Base-by-base conservation (phyloP, 1,140 invertebrate species). In the Eriocheir sinensis region DNA sequence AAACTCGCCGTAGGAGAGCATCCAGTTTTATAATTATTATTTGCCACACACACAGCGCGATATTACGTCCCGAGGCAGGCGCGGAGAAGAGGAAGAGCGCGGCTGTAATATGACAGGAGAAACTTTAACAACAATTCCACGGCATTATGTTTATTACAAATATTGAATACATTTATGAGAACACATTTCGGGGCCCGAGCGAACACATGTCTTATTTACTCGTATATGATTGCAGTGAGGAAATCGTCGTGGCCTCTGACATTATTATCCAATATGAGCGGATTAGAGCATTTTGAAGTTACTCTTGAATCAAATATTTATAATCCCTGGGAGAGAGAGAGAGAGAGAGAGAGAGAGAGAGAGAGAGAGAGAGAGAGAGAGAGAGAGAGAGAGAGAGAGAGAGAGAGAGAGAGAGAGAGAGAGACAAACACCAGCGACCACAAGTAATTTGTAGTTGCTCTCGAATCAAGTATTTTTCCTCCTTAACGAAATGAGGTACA, bases 1-100 rank as follows among this genome's bases (percentile, higher is more conserved):
- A 72, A 72, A 72, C n/a, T 72, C 85, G 85, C 85, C n/a, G 41
- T 12, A 6, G 85, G 17, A 48, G 85, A 48, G 85, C 34, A 83
- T 32, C 9, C 27, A 2, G 2, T 38, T 88, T 38, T n/a, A n/a
- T 72, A n/a, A 72, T n/a, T 72, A n/a, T 72, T 72, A 72, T n/a
- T 72, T 72, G 60, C 60, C 60, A 21, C 60, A 72, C n/a, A n/a
- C n/a, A n/a, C n/a, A n/a, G n/a, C n/a, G n/a, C 60, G 27, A 72
- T 72, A 72, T 72, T 72, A 72, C 60, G 21, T 4, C 60, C 21
- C 60, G 12, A n/a, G 60, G 60, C 27, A n/a, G 0, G 9, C 60
- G 27, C 6, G 0, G 38, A 21, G 38, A 88, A 21, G 38, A 88
- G 36, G 38, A 88, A 12, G 44, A 88, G n/a, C 32, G 44, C 17